Percentiles rank a stretch among this genome's conserved stretches.
These are phyloP conservation scores for Lochmaea capreae DNA, from an alignment of 2,888 invertebrate species.

Conservation along the genomic window DNA sequence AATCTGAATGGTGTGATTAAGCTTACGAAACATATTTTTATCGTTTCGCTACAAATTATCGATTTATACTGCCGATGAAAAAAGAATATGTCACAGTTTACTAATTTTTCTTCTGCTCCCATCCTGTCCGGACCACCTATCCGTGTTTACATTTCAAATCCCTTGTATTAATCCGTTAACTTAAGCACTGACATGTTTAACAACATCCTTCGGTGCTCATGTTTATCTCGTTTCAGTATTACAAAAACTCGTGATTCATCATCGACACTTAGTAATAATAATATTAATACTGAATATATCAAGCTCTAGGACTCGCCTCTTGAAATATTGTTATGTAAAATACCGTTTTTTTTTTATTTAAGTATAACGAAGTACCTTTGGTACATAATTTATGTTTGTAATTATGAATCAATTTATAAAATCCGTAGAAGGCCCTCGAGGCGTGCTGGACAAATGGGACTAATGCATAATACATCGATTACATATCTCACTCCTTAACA, in stretches of 20 bases:
- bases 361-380: constrained; percentile 48
- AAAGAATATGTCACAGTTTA: neutral
- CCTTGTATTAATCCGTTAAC: constrained; percentile 34
- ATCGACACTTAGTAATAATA: constrained; percentile 38
- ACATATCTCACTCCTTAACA: constrained; percentile 53
- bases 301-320: constrained; percentile 34
- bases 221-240: constrained; percentile 31
- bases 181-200: constrained; percentile 39
- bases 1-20: no score
- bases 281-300: constrained; percentile 46
- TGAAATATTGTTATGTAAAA: constrained; percentile 45
- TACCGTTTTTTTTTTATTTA: constrained; percentile 30
- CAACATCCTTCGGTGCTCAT: constrained; percentile 34
- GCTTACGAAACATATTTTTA: no score
- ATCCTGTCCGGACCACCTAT: constrained; percentile 26
- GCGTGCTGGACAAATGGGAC: constrained; percentile 52
- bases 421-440: constrained; percentile 37
- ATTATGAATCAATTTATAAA: constrained; percentile 56
- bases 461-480: constrained; percentile 55
- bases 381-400: constrained; percentile 51
- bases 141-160: constrained; percentile 33
- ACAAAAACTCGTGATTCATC: constrained; percentile 39
- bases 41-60: no score
- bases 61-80: neutral
- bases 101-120: constrained; percentile 6